Base-by-base conservation (phyloP, 2,113 vertebrate species). In the Nibea coibor region DNA sequence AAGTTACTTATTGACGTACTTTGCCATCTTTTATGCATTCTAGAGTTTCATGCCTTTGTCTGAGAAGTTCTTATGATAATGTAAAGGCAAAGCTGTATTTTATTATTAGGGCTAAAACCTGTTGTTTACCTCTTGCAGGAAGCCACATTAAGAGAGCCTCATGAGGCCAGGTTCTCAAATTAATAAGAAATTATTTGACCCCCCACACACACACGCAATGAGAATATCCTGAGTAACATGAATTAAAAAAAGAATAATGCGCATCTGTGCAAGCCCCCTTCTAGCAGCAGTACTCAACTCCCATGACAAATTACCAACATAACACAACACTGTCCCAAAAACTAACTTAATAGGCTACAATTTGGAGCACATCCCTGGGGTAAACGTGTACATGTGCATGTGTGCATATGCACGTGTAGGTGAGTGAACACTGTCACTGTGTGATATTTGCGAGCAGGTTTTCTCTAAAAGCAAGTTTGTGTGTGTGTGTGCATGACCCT, bases 321-420 rank as follows among this genome's bases (percentile, higher is more conserved):
- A 75, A 80, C 42, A 68, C 59, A 75, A 77, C n/a, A 70, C 31
- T 63, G 51, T 56, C 39, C 45, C 54, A 67, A 64, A 74, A 73
- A 68, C 7, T 19, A 58, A 54, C 20, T 62, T 47, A 82, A 79
- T 66, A 63, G 24, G 64, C 66, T 83, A 53, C 72, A 56, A 81
- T 85, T 90, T 70, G 80, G 81, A 90, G 74, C 73, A 80, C 53
- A 63, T 81, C 69, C 75, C 63, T 5, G 0, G 59, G 57, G 71
- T 56, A 53, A 56, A 67, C 22, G 0, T 53, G 15, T 47, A 47
- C 14, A 11, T 72, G 61, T 70, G 53, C 35, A 39, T 79, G 43
- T 59, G 10, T 71, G n/a, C 16, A 39, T 63, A 22, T 80, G 51
- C 42, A 68, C 19, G 50, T 76, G 53, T 64, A 15, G 24, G 20